Evolutionary conservation across 2,888 invertebrate species (phyloP).

Genomic region (Apomyelois bistriatella): DNA sequence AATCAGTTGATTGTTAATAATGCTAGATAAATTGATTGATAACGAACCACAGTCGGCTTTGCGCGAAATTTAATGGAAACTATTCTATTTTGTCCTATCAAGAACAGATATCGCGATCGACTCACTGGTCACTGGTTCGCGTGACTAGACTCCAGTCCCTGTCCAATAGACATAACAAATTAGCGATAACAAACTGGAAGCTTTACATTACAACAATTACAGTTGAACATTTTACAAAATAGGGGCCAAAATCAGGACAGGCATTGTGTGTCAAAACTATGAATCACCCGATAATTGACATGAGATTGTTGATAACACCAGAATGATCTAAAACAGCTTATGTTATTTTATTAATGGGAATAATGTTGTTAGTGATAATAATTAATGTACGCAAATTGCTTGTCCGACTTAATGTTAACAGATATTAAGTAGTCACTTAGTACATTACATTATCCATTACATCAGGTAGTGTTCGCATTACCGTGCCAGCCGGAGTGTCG

Average conservation of each 20-base stretch:
- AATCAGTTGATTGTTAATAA: slow-evolving; percentile 52
- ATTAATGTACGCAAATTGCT: slow-evolving; percentile 15
- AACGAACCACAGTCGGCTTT: slow-evolving; percentile 57
- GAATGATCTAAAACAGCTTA: background rate
- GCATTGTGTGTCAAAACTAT: background rate
- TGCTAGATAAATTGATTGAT: slow-evolving; percentile 74
- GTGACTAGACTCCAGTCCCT: slow-evolving; percentile 33
- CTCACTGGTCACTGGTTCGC: slow-evolving; percentile 43
- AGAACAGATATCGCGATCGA: slow-evolving; percentile 49
- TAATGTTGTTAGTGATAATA: slow-evolving; percentile 15
- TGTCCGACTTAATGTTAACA: slow-evolving; percentile 11
- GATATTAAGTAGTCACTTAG: slow-evolving; percentile 13
- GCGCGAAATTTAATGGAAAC: slow-evolving; percentile 66
- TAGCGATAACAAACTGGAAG: slow-evolving; percentile 10
- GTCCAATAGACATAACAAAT: slow-evolving; percentile 7
- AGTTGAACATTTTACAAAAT: background rate
- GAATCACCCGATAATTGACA: background rate
- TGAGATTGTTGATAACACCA: background rate
- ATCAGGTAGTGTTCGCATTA: slow-evolving; percentile 19
- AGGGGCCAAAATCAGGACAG: background rate
- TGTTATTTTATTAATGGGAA: slow-evolving; percentile 5
- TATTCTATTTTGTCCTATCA: slow-evolving; percentile 38
- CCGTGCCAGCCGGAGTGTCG: slow-evolving; percentile 49
- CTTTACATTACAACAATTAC: background rate
- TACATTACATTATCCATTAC: slow-evolving; percentile 20